Base-by-base conservation (phyloP, 2,888 invertebrate species). In the Heliconius ismenius region DNA sequence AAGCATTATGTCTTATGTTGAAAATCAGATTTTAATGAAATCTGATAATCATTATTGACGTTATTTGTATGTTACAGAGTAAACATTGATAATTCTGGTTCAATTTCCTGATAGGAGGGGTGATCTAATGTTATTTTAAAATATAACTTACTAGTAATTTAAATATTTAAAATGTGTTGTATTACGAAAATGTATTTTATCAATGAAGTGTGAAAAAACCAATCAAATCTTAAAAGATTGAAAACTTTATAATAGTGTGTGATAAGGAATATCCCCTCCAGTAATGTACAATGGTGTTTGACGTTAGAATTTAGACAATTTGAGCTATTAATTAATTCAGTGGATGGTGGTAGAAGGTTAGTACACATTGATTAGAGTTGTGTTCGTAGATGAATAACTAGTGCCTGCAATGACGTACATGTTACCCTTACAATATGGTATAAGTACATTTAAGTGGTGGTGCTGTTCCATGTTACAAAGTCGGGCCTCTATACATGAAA, bases 401-500 rank as follows among this genome's bases (percentile, higher is more conserved):
- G 67, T 43, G 43, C 67, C 39, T 67, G 49, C 26, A 9, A 28
- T 43, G 63, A 32, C 43, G 24, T 67, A 67, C 43, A 74, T 36
- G 32, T 77, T 69, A 68, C 36, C n/a, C 54, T 58, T 28, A 58
- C 36, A 70, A 58, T 70, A 70, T 58, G 58, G 24, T 58, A 7
- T 70, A 70, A 58, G 70, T 70, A 70, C 70, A 70, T 70, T 7
- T 70, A 58, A 70, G 24, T 58, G 54, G 15, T 54, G 70, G 70
- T 70, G 70, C 70, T 70, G 70, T 70, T 58, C 54, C 58, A 32
- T 54, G 28, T 58, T 70, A 58, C 70, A 58, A 70, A 58, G n/a
- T 58, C 58, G 58, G 32, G 70, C 58, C 70, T 58, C 58, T 36
- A 70, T 36, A 24, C 70, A 36, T 36, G 3, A 15, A 24, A 58